Evolutionary conservation across 1,140 invertebrate genomes (phyloP).

Genomic region (Zaprionus davidi): DNA sequence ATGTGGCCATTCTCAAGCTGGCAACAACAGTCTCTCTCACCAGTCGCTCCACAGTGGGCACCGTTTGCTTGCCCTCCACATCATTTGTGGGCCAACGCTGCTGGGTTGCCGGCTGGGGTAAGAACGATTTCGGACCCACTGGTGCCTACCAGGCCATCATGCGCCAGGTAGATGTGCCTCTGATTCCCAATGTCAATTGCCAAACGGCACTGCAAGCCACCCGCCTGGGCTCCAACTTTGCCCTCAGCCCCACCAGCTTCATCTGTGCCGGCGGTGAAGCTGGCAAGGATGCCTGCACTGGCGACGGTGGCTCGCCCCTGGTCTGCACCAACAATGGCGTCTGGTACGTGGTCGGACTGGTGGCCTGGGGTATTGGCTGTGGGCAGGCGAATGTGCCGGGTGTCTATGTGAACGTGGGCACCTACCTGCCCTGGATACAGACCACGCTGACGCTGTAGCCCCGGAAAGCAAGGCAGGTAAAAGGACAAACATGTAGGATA

Average conservation of each 20-base stretch:
- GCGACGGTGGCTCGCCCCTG: conserved; percentile 91
- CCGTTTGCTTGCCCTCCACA: conserved; percentile 88
- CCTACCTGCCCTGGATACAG: conserved; percentile 88
- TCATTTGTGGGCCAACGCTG: conserved; percentile 88
- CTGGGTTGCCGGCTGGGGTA: conserved; percentile 93
- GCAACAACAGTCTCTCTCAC: conserved; percentile 86
- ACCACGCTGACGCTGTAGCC: conserved; percentile 63
- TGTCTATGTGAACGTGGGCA: conserved; percentile 88
- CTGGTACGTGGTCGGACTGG: conserved; percentile 88
- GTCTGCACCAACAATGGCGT: conserved; percentile 88
- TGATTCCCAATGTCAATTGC: conserved; percentile 87
- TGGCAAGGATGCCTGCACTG: conserved; percentile 91
- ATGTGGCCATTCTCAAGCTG: conserved; percentile 88
- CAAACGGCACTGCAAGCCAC: conserved; percentile 87
- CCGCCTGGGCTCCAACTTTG: conserved; percentile 87
- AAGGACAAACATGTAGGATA: neutral
- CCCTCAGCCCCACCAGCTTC: conserved; percentile 88
- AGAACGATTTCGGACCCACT: conserved; percentile 88
- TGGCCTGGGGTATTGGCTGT: conserved; percentile 91
- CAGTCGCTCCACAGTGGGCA: conserved; percentile 88
- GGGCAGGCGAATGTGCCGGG: conserved; percentile 87
- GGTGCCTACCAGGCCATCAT: conserved; percentile 88
- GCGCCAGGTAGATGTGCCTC: conserved; percentile 89
- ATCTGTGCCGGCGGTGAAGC: conserved; percentile 91
- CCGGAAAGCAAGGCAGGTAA: neutral